phyloP scores from a whole-genome alignment of 2,113 vertebrate species.

The Bufo bufo region DNA sequence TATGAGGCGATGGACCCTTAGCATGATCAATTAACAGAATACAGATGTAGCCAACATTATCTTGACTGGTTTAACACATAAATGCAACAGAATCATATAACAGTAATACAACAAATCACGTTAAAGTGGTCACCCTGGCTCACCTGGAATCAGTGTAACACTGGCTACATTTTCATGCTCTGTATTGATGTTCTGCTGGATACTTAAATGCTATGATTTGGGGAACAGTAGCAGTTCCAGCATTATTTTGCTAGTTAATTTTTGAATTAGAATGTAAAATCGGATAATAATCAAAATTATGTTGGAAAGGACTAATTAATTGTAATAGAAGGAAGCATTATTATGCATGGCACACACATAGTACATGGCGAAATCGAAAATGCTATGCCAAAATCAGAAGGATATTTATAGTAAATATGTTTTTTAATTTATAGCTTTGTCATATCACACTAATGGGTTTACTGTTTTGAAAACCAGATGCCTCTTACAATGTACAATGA shows the following conservation, averaged over 20 bases:
- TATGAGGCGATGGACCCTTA: neutral
- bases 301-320: neutral
- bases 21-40: neutral
- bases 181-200: neutral
- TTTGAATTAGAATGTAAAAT: neutral
- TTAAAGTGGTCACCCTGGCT: too few species aligned
- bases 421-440: constrained; percentile 29
- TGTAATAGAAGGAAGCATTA: neutral
- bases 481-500: constrained; percentile 26
- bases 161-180: too few species aligned
- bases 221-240: neutral
- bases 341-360: neutral
- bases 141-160: too few species aligned
- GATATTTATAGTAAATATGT: constrained; percentile 35
- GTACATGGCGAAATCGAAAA: neutral
- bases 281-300: neutral
- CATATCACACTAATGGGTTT: constrained; percentile 29
- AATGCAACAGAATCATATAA: too few species aligned
- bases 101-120: too few species aligned
- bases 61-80: too few species aligned
- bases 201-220: neutral
- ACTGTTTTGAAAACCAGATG: constrained; percentile 49
- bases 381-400: constrained; percentile 23
- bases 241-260: neutral
- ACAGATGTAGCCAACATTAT: too few species aligned